phyloP scores from a whole-genome alignment of 2,797 vertebrate genomes.

The Microcaecilia unicolor region DNA sequence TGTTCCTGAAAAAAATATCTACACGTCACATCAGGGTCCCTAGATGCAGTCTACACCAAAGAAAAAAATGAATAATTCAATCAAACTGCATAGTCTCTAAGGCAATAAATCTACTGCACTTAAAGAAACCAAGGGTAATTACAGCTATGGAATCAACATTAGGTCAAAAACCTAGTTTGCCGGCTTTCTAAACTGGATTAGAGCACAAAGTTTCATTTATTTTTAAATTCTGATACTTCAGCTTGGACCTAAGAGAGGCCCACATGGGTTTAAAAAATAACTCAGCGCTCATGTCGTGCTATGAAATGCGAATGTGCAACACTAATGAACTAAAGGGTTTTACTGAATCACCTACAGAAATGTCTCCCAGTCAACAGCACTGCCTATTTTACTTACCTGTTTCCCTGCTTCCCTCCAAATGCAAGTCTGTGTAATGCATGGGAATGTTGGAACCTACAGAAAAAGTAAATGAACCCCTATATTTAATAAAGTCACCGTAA shows the following conservation, averaged over 20 bases:
- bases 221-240: conserved; percentile 38
- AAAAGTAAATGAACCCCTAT: conserved; percentile 15
- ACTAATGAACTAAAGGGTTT: conserved; percentile 31
- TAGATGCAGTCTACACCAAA: conserved; percentile 72
- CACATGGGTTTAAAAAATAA: conserved; percentile 20
- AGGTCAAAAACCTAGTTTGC: conserved; percentile 45
- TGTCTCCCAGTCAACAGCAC: conserved; percentile 13
- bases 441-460: conserved; percentile 48
- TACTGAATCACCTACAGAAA: conserved; percentile 39
- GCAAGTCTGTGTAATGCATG: conserved; percentile 23
- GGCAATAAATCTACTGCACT: conserved; percentile 64
- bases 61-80: conserved; percentile 75
- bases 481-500: conserved; percentile 28
- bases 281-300: conserved; percentile 14
- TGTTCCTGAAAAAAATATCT: conserved; percentile 67
- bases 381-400: conserved; percentile 8
- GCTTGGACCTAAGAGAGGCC: conserved; percentile 41
- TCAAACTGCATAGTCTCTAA: conserved; percentile 69
- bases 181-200: conserved; percentile 43
- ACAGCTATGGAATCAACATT: conserved; percentile 56
- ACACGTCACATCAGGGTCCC: conserved; percentile 75
- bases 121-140: conserved; percentile 62
- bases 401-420: too few relatives aligned
- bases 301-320: conserved; percentile 23
- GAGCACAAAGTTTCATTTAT: conserved; percentile 59